Evolutionary conservation across 2,888 invertebrate genomes (phyloP), one percentile per base, ranked within the genome.

Genomic region (Hydropsyche betteni): DNA sequence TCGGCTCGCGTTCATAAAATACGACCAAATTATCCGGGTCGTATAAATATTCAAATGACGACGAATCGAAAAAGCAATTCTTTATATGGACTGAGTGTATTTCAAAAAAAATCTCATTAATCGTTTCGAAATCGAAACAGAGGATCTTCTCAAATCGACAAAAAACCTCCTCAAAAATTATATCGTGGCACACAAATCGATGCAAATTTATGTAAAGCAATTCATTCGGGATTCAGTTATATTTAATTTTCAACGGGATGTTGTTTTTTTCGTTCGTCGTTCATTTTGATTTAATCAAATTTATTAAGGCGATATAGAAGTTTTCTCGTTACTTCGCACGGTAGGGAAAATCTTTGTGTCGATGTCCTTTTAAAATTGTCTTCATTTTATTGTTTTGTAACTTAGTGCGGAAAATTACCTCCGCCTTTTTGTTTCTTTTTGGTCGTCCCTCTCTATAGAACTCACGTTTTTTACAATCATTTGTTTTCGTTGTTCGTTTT

Each of bases 391-490:
- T 64, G 64, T 64, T 64, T 64, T 36, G 64, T 64, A 64, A 64
- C 64, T 64, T 64, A 64, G 64, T 64, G 64, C 64, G 36, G 64
- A 64, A 64, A 64, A 64, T 64, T 64, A 64, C 64, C 64, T 64
- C 64, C 64, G 64, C 8, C n/a, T 64, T 64, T 36, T 64, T 44
- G 44, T 10, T 10, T 44, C 44, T 44, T 44, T 36, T 64, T 64
- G 1, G 44, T 44, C 6, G 44, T 10, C 44, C 44, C 44, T 44
- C 34, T 12, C 64, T 64, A 6, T 36, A 58, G n/a, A 64, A 64
- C 12, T 64, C 64, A 3, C 36, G 36, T 64, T 64, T 64, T 64
- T 34, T 33, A n/a, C 64, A n/a, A 64, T 36, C 64, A 36, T 64
- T 64, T 64, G 64, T 64, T 36, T 8, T 64, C 36, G 64, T 16